A percentile compares a stretch with the other conserved stretches of the same genome.
These are phyloP conservation scores for Listronotus oregonensis DNA, from an alignment of 1,140 invertebrate genomes.

Conservation along the genomic window DNA sequence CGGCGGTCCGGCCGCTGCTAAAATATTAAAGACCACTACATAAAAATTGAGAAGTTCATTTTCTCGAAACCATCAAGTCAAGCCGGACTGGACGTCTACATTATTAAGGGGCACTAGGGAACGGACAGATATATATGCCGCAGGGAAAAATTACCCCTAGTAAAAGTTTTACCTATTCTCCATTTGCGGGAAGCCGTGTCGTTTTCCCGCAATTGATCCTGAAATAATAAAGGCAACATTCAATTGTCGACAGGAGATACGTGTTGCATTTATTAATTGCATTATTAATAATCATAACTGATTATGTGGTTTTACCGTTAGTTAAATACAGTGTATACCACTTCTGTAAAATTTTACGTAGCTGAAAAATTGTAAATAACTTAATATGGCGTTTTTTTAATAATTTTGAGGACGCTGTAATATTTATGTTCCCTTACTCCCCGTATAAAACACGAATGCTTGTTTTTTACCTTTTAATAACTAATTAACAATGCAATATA, in stretches of 20 bases:
- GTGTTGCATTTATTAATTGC: no score
- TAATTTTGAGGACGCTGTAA: no score
- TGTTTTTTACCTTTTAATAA: no score
- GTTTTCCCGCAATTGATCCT: constrained; percentile 44
- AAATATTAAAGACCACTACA: constrained; percentile 45
- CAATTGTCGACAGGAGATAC: constrained; percentile 23
- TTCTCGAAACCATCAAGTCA: constrained; percentile 45
- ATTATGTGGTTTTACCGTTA: no score
- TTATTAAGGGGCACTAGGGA: constrained; percentile 43
- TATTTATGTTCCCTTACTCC: no score
- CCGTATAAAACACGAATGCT: no score
- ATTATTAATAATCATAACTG: no score
- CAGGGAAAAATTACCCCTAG: constrained; percentile 45
- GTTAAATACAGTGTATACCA: no score
- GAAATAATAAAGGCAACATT: constrained; percentile 44
- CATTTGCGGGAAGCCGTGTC: constrained; percentile 36
- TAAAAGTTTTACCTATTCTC: constrained; percentile 45
- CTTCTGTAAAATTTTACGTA: no score
- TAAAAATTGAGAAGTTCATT: constrained; percentile 50
- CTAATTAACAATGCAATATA: no score
- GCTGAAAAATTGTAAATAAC: no score
- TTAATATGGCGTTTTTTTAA: no score
- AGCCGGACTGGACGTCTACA: constrained; percentile 44
- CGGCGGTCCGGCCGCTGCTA: constrained; percentile 19
- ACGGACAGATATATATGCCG: constrained; percentile 37